Evolutionary conservation across 2,888 invertebrate species (phyloP).

Genomic region (Pasiphila rectangulata): DNA sequence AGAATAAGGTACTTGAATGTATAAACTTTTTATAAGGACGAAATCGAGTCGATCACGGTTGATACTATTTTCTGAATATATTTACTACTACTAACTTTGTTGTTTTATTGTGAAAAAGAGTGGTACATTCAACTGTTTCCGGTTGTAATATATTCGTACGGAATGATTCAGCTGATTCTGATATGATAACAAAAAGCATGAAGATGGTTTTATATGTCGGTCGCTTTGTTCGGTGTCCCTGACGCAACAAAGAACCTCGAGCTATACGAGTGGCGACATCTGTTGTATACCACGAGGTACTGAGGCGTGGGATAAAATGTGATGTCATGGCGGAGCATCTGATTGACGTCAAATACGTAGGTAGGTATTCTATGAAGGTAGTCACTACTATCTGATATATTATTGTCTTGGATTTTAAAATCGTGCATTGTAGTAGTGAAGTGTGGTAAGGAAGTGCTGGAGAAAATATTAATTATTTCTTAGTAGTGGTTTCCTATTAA

Average conservation of each 20-base stretch:
- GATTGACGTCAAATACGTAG: background rate
- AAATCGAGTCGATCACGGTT: constrained; percentile 70
- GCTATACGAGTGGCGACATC: constrained; percentile 35
- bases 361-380: background rate
- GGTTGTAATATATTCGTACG: constrained; percentile 17
- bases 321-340: constrained; percentile 1
- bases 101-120: constrained; percentile 46
- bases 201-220: constrained; percentile 4
- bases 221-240: constrained; percentile 23
- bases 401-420: too few relatives aligned
- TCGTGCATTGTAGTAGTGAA: too few relatives aligned
- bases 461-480: too few relatives aligned
- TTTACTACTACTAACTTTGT: constrained; percentile 73
- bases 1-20: constrained; percentile 44
- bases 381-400: background rate
- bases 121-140: constrained; percentile 10
- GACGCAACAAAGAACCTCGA: constrained; percentile 6
- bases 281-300: constrained; percentile 24
- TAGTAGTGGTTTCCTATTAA: too few relatives aligned
- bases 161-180: constrained; percentile 12
- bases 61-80: constrained; percentile 78
- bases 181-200: constrained; percentile 18
- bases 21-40: constrained; percentile 68
- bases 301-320: constrained; percentile 11
- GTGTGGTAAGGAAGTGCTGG: too few relatives aligned